phyloP scores from a whole-genome alignment of 2,888 invertebrate species.

The Synergus umbraculus region DNA sequence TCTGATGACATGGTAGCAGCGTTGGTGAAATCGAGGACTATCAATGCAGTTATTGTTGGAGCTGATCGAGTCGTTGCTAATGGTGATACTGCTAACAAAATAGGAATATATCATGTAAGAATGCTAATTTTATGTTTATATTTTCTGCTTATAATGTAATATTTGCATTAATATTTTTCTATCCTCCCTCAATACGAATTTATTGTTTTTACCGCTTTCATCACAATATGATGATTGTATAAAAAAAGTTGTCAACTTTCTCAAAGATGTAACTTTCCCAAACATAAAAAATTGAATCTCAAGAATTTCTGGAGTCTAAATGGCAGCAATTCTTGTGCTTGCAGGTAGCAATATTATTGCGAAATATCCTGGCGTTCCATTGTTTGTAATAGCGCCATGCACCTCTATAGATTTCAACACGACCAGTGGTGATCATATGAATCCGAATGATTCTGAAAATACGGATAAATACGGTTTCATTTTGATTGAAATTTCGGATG shows the following conservation, averaged over 20 bases:
- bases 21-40: constrained; percentile 89
- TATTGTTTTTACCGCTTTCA: not conserved
- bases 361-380: constrained; percentile 93
- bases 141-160: not conserved
- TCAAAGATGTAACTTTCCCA: too few relatives aligned
- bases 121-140: not conserved
- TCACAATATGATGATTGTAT: not conserved
- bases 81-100: constrained; percentile 99
- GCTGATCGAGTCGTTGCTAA: constrained; percentile 97
- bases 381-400: constrained; percentile 96
- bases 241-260: not conserved
- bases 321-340: constrained; percentile 47
- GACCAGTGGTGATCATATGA: constrained; percentile 61
- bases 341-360: constrained; percentile 91
- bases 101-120: constrained; percentile 92
- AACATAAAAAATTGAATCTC: not conserved
- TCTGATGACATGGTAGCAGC: constrained; percentile 98
- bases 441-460: too few relatives aligned
- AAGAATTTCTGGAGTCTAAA: not conserved
- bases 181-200: not conserved
- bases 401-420: constrained; percentile 92
- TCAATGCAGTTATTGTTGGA: constrained; percentile 97
- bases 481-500: too few relatives aligned
- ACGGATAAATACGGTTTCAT: too few relatives aligned
- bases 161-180: not conserved